Conservation (phyloP, 2,113 vertebrate genomes). For the Peromyscus maniculatus region DNA sequence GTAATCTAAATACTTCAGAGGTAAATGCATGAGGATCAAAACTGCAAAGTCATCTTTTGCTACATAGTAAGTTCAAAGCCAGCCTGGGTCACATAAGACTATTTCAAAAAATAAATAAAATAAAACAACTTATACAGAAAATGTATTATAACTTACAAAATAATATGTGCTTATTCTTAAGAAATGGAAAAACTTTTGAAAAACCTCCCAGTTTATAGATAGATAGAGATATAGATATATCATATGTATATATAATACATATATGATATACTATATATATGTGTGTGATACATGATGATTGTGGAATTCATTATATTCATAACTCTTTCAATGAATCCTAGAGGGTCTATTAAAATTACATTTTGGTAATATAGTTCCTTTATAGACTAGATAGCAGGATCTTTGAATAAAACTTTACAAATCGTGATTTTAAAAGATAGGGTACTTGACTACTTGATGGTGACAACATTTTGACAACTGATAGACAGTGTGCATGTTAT, state of each 20-base stretch:
- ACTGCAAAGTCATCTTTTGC: background rate
- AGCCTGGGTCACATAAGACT: background rate
- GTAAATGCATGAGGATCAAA: background rate
- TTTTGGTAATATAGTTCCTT: background rate
- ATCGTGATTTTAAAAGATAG: background rate
- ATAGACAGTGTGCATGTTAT: background rate
- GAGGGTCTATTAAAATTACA: background rate
- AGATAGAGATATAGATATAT: background rate
- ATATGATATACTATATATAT: background rate
- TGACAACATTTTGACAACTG: background rate
- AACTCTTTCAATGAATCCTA: background rate
- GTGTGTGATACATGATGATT: background rate
- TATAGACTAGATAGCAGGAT: background rate
- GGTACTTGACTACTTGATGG: background rate
- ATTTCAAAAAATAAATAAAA: background rate
- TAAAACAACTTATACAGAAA: background rate
- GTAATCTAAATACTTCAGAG: background rate
- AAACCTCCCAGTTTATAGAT: background rate
- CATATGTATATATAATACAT: background rate
- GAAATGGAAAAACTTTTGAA: background rate
- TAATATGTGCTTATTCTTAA: background rate
- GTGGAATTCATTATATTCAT: background rate
- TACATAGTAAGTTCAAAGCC: background rate
- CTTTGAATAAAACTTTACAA: background rate
- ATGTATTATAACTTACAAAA: background rate